Conservation (phyloP, 2,113 vertebrate genomes). For the Bujurquina vittata region DNA sequence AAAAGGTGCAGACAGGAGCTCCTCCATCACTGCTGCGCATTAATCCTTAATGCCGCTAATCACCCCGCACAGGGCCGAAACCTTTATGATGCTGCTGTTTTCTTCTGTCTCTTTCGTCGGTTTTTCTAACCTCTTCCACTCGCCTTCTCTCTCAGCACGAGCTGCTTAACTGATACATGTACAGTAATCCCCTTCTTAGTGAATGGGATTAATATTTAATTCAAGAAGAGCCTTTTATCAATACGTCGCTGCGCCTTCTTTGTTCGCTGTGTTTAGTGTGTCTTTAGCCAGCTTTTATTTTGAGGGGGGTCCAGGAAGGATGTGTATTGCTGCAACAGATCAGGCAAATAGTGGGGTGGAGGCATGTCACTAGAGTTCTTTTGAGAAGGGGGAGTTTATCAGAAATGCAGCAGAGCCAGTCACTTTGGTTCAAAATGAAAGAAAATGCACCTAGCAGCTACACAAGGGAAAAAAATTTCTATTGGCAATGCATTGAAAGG, state of each 20-base stretch:
- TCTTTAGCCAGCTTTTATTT: slow-evolving; percentile 16
- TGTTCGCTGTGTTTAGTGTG: slow-evolving; percentile 36
- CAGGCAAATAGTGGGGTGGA: neutral
- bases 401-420: neutral
- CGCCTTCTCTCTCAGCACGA: slow-evolving; percentile 9
- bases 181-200: slow-evolving; percentile 65
- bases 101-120: neutral
- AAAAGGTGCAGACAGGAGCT: neutral
- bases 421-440: neutral
- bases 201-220: slow-evolving; percentile 69
- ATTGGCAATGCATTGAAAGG: neutral
- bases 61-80: slow-evolving; percentile 16
- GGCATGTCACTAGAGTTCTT: neutral
- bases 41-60: slow-evolving; percentile 24
- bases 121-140: neutral
- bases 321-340: slow-evolving; percentile 8
- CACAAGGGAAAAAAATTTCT: neutral
- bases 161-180: slow-evolving; percentile 66
- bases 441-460: neutral
- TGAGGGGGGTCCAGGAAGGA: neutral
- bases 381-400: neutral
- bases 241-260: slow-evolving; percentile 23
- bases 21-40: neutral
- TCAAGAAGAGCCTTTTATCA: slow-evolving; percentile 62
- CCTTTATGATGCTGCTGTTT: neutral